Base-by-base conservation (phyloP, 2,113 vertebrate genomes). In the Promerops cafer region DNA sequence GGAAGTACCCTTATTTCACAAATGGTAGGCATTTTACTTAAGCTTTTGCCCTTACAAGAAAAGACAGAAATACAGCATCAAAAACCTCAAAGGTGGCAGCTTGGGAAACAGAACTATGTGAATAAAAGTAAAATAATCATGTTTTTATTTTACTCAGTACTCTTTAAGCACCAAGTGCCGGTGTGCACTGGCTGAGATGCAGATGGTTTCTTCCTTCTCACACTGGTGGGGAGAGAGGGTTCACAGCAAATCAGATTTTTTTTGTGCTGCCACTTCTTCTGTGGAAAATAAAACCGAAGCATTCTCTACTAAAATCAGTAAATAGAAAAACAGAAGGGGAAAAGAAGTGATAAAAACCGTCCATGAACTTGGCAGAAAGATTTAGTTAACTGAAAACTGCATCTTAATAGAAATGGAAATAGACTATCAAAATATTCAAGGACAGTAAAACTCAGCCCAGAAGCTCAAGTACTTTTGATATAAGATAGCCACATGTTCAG, bases 381-480 rank as follows among this genome's bases (percentile, higher is more conserved):
- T 83, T 78, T 91, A 63, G 28, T 81, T 79, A 94, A 80, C 42
- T 71, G 63, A 65, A 86, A 97, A 80, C 50, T 47, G n/a, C 6
- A 16, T 90, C 82, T 86, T 94, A 24, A 77, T 24, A 84, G 91
- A 66, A 95, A 81, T 16, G 45, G 75, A 86, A 74, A 95, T 16
- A 72, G 83, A 85, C 85, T 84, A 86, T 59, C 35, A 57, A 84
- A 91, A 93, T 59, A 89, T 52, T 83, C 72, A 86, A 94, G 60
- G 53, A 64, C 61, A 64, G 28, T 39, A 54, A 90, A n/a, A 26
- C 54, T 88, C 57, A 59, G 26, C 49, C 31, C 17, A 42, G 47
- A 94, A 91, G 63, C 49, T 9, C 40, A 83, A 87, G 60, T 33
- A 76, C 14, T 57, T 79, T 9, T 65, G 39, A 77, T 65, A 13